These are phyloP conservation scores for Drosophila vallismaia DNA, from an alignment of 2,888 invertebrate genomes.

Conservation along the genomic window DNA sequence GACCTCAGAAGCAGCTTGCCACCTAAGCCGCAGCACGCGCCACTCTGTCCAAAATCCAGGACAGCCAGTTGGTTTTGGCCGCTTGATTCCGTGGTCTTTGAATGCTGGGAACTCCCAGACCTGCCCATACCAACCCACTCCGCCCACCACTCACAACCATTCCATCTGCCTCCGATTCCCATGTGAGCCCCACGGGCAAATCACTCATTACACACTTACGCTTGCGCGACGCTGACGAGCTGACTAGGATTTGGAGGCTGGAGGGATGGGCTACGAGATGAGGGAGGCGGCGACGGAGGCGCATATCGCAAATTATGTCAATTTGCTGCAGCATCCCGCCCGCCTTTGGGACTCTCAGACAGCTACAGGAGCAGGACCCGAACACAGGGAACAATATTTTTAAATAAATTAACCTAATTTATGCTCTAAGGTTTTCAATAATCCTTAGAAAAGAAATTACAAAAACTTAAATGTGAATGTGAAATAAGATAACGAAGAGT, in stretches of 20 bases:
- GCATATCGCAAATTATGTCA: constrained; percentile 76
- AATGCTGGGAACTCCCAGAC: neutral
- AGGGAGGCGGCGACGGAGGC: constrained; percentile 43
- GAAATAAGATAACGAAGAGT: too few species aligned
- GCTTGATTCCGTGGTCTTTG: constrained; percentile 52
- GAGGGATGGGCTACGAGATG: constrained; percentile 3
- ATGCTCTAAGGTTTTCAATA: neutral
- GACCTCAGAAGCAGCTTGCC: constrained; percentile 70
- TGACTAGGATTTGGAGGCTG: constrained; percentile 11
- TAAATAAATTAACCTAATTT: neutral
- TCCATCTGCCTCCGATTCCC: constrained; percentile 32
- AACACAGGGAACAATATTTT: neutral
- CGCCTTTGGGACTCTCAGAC: constrained; percentile 43
- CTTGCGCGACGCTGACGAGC: constrained; percentile 51
- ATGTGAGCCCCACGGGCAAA: constrained; percentile 69
- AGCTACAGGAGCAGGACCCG: constrained; percentile 3
- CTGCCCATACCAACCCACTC: constrained; percentile 1
- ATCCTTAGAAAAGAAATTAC: neutral
- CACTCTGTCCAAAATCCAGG: constrained; percentile 70
- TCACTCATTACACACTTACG: constrained; percentile 78
- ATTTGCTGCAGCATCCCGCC: constrained; percentile 61
- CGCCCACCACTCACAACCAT: neutral
- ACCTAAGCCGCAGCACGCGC: constrained; percentile 78
- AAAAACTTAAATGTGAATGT: too few species aligned
- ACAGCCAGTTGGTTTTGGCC: constrained; percentile 56